Evolutionary conservation across 2,888 invertebrate species (phyloP), one percentile per base, ranked within the genome.

Genomic region (Harpalus rubripes): DNA sequence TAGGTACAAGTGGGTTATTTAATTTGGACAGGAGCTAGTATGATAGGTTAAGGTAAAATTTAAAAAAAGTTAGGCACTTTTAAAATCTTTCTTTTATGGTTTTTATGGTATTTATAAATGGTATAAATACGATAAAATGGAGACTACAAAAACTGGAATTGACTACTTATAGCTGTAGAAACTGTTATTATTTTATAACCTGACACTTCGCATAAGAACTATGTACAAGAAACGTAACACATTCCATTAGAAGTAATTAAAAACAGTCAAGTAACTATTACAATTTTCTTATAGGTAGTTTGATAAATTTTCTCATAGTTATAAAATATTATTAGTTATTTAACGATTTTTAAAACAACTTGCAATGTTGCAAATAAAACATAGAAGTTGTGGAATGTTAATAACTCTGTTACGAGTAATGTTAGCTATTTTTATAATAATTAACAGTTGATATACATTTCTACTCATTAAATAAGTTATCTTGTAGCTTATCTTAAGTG

Each of bases 391-490:
- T 18, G 26, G 63, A 63, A 63, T 63, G 63, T 63, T 63, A 63
- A 63, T 63, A 22, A 63, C 63, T 18, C 12, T 63, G 26, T 63
- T 63, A 22, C 8, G 18, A 18, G 59, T 18, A 12, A 63, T 63
- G 22, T 22, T 22, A 12, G 22, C 22, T 1, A 63, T 18, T 63
- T 63, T 63, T 63, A 0, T 26, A 22, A 22, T 63, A n/a, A 59
- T 59, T 59, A 59, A 59, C 2, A 59, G 59, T 59, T 0, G 32
- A 68, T n/a, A 32, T 74, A 44, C 52, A 74, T 74, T 44, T 74
- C 41, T 74, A 32, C 72, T 74, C 72, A 74, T 74, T 74, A 74
- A 74, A 74, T 74, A 10, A 74, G 16, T 44, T 44, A 74, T 41
- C 72, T 12, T 74, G 72, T 74, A 41, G 39, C 72, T 74, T 74